Evolutionary conservation across 2,113 vertebrate species (phyloP), one percentile per base, ranked within the genome.

Genomic region (Platichthys flesus): DNA sequence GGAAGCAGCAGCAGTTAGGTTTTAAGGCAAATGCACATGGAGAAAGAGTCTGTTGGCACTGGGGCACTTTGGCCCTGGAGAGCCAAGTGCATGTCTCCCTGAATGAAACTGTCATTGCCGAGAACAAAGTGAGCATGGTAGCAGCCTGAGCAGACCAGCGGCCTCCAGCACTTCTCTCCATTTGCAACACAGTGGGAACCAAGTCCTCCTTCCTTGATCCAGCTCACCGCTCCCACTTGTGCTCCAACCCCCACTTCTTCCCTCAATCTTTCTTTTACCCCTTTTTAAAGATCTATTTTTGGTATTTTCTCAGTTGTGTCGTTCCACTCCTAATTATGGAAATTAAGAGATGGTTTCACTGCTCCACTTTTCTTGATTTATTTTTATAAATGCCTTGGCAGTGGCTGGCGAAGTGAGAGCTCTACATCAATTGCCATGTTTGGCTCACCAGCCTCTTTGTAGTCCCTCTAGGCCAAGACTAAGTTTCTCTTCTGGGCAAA

Each of bases 61-160:
- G 24, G 66, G 61, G 78, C 76, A 78, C 49, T 67, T 56, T 62
- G 83, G 70, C 85, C 82, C 74, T 66, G 23, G 71, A 88, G 78
- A 74, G 67, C 80, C 68, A 14, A 57, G 75, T 59, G 85, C 85
- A 83, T 26, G 66, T 82, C 84, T 84, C 67, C 47, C 58, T 81
- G 85, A 91, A 88, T 86, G 69, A 83, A 90, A 66, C 81, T 59
- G 90, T 92, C 89, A 91, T 88, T 78, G 67, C 83, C 5, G 73
- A 86, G 85, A 88, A 87, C 91, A 91, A 89, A 90, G 88, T 78
- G 84, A 92, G 88, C 83, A 71, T 58, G 67, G 62, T 70, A 85
- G 82, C 84, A 82, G 78, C 77, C 71, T 13, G 49, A 69, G 79
- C 84, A 87, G 81, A 76, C 66, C 45, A n/a, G 52, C 60, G 62